A percentile compares a stretch with the other conserved stretches of the same genome.
These are phyloP conservation scores for Metalampra italica DNA, from an alignment of 2,888 invertebrate species.

Conservation along the genomic window DNA sequence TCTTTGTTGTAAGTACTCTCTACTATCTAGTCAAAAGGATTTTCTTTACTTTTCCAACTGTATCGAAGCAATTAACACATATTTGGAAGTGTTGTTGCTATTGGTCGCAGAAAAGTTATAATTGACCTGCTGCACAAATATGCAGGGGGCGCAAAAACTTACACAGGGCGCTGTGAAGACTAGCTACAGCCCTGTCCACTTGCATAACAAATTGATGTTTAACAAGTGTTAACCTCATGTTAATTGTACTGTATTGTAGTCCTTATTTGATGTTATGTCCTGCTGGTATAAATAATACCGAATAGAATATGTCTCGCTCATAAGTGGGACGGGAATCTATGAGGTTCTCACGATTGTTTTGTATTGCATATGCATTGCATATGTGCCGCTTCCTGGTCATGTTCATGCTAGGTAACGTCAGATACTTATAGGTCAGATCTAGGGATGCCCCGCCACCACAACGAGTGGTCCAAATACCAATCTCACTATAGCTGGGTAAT, in stretches of 20 bases:
- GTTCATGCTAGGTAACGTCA: background rate
- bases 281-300: background rate
- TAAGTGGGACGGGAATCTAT: background rate
- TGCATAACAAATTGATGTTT: slow-evolving; percentile 5
- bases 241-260: too few species aligned
- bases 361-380: background rate
- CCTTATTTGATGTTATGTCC: background rate
- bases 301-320: background rate
- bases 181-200: background rate
- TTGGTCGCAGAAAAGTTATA: too few species aligned
- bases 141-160: too few species aligned
- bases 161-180: too few species aligned
- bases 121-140: too few species aligned
- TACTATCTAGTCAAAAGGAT: too few species aligned
- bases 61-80: too few species aligned
- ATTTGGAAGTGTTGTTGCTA: too few species aligned
- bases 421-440: background rate
- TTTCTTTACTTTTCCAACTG: too few species aligned
- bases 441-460: background rate
- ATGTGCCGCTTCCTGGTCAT: background rate
- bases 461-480: too few species aligned
- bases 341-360: background rate
- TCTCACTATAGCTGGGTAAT: too few species aligned
- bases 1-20: too few species aligned
- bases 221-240: slow-evolving; percentile 3